Base-by-base conservation (phyloP, 2,888 invertebrate species). In the Beris morrisii region DNA sequence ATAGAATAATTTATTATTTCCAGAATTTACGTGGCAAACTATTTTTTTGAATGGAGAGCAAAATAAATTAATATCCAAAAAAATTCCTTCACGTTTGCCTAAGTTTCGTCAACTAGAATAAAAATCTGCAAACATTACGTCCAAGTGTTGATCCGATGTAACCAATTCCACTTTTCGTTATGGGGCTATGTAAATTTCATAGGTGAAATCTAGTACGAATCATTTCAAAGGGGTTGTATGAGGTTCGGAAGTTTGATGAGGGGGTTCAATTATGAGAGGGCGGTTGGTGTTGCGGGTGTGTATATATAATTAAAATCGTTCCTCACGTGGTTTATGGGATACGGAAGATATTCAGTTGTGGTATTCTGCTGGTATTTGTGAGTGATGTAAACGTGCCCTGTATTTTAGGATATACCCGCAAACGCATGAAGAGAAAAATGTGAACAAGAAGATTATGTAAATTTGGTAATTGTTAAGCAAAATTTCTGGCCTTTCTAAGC, bases 381-480 rank as follows among this genome's bases (percentile, higher is more conserved):
- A 28, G 22, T n/a, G 54, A 5, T 32, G 12, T 53, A 13, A 12
- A 9, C 57, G 31, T 28, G 15, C 15, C 38, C 52, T 52, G 38
- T 45, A 52, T 61, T 61, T 50, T 38, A 50, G 61, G 52, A 61
- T 38, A 50, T 9, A 32, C 30, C 43, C n/a, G 52, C 56, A 64
- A 58, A 61, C 66, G 63, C 56, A 66, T 53, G 61, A 44, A 32
- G 50, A 63, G 56, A 63, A 63, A 66, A 63, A 59, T 63, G 58
- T 53, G 53, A 66, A 66, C 59, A 61, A 30, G 54, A 59, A 54
- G 54, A 58, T 66, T 66, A 66, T 66, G 66, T 22, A 63, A 66
- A 63, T 66, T 66, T 52, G 15, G 50, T 56, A 48, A 61, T 61
- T 61, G 61, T 61, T 61, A 4, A 52, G 50, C 50, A 61, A 61